Conservation (phyloP, 2,113 vertebrate genomes). For the Ia io region DNA sequence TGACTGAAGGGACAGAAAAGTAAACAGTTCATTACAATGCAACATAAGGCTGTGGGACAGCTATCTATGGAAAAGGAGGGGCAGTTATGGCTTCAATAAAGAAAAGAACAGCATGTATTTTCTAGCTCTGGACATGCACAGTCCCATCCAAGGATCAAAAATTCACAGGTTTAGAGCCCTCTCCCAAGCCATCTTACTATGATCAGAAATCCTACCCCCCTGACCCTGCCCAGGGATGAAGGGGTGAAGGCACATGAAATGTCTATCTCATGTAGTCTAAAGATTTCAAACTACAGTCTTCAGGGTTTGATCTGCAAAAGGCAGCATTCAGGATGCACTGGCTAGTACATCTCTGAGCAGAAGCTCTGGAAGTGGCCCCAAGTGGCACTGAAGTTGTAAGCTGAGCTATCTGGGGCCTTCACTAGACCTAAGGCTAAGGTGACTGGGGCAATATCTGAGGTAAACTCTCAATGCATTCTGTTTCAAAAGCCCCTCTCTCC, state of each 20-base stretch:
- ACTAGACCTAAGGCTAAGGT: background rate
- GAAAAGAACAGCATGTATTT: background rate
- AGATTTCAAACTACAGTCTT: background rate
- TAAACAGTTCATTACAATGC: background rate
- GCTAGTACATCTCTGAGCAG: background rate
- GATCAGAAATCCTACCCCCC: background rate
- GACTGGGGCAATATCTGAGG: background rate
- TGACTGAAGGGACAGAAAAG: background rate
- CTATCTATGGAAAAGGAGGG: background rate
- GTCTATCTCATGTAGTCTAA: background rate
- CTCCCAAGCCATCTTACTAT: background rate
- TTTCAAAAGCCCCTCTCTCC: background rate
- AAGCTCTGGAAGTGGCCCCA: background rate
- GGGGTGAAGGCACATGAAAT: background rate
- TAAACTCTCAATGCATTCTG: background rate
- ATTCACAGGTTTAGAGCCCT: background rate
- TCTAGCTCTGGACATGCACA: background rate
- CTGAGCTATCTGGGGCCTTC: background rate
- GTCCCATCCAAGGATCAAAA: background rate
- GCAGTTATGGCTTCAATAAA: background rate
- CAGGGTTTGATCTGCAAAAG: constrained; percentile 24
- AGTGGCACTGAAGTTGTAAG: background rate
- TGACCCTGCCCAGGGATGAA: background rate
- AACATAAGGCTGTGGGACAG: background rate
- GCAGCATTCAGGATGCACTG: background rate